A percentile compares a stretch with the other conserved stretches of the same genome.
Evolutionary conservation across 1,140 invertebrate genomes (phyloP).

Genomic region (Dendrolimus kikuchii): DNA sequence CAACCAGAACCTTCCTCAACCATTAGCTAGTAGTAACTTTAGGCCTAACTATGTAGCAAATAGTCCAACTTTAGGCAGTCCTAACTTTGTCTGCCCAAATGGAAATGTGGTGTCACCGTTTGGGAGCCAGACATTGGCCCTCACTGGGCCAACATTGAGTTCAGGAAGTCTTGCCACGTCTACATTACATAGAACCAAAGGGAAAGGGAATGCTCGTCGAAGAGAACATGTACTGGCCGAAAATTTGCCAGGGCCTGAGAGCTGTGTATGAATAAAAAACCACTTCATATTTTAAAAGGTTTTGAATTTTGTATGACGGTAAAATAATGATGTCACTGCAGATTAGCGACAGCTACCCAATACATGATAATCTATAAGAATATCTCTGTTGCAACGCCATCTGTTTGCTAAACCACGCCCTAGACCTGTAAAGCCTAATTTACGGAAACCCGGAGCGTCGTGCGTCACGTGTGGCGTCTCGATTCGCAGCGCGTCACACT

Average conservation of each 20-base stretch:
- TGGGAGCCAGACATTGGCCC: slow-evolving; percentile 47
- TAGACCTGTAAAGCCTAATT: too few relatives aligned
- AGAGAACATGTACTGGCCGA: slow-evolving; percentile 63
- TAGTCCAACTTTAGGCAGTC: slow-evolving; percentile 61
- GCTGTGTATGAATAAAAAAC: slow-evolving; percentile 43
- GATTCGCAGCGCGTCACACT: too few relatives aligned
- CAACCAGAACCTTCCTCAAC: slow-evolving; percentile 49
- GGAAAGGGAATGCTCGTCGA: slow-evolving; percentile 52
- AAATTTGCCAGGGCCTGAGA: slow-evolving; percentile 61
- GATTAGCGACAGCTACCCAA: too few relatives aligned
- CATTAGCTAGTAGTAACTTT: slow-evolving; percentile 47
- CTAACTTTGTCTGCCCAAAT: slow-evolving; percentile 65
- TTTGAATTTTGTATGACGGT: slow-evolving; percentile 7
- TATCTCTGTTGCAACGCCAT: too few relatives aligned
- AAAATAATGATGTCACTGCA: too few relatives aligned
- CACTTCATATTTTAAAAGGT: slow-evolving; percentile 7
- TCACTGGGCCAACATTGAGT: slow-evolving; percentile 55
- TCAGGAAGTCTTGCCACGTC: slow-evolving; percentile 55
- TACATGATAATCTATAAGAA: too few relatives aligned
- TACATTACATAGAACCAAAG: slow-evolving; percentile 55
- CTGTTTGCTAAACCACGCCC: too few relatives aligned
- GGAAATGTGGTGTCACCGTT: slow-evolving; percentile 53
- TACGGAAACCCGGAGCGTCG: too few relatives aligned
- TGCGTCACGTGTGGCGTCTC: too few relatives aligned
- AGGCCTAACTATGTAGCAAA: slow-evolving; percentile 51